Evolutionary conservation across 2,888 invertebrate genomes (phyloP), one percentile per base, ranked within the genome.

Genomic region (Limnephilus lunatus): DNA sequence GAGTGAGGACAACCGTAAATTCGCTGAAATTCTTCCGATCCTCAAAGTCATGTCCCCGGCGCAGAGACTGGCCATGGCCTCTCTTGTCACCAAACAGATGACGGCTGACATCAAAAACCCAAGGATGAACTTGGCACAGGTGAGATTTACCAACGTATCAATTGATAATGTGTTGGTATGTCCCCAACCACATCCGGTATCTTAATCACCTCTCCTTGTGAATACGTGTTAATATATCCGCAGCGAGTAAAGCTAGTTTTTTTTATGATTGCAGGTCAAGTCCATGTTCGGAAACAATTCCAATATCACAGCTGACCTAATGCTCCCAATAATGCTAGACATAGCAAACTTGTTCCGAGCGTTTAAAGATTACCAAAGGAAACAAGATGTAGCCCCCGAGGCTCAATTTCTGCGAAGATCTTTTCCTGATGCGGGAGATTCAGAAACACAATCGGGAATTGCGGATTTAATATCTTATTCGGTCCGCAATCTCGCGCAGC

Each of bases 251-350:
- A 68, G 68, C 68, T 68, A 68, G 68, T 68, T 68, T 68, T 53
- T 53, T 81, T 81, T 30, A 68, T 88, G 30, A 85, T 92, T 92
- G 48, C 95, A 97, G 96, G 96, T 97, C 94, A 96, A 96, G 94
- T 96, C 97, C 94, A 96, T 97, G 95, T 96, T 97, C 94, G 96
- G 96, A 93, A 96, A 96, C 94, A 95, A 96, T 94, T 95, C 95
- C 93, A 97, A 97, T 94, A 95, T 96, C 2, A 95, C 96, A 30
- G 95, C 96, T 93, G 96, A 97, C 91, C 95, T 97, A 48, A 96
- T 97, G 95, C 95, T 97, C 91, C 97, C 97, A 15, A 97, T 97
- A 93, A 96, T 97, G 92, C 95, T 96, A 94, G 97, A 97, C 94
- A 96, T 97, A 94, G 97, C 97, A 0, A 97, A 97, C 94, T 95